Base-by-base conservation (phyloP, 2,113 vertebrate species). In the Leiothrix lutea region DNA sequence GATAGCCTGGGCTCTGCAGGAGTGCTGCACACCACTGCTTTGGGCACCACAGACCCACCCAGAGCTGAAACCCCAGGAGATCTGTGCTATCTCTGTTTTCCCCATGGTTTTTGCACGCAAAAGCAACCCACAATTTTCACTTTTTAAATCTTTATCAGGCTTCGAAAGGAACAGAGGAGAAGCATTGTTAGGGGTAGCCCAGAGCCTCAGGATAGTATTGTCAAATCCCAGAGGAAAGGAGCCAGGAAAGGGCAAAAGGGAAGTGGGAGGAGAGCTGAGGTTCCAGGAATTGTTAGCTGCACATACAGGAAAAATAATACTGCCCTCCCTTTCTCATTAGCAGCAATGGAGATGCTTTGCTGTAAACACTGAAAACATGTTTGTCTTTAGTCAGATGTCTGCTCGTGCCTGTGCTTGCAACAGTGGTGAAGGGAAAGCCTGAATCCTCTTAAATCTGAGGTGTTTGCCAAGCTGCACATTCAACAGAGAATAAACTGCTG, bases 211-310 rank as follows among this genome's bases (percentile, higher is more conserved):
- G 20, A 5, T 56, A 25, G 8, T 66, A 31, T 5, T 77, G 19
- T 83, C n/a, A 80, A 88, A 90, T 62, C 71, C 64, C 75, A 83
- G 33, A 86, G 86, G 85, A 94, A 74, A 88, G 42, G 56, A 96
- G 65, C 22, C 92, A 92, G 95, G 90, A 96, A 95, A 88, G 57
- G n/a, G n/a, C 35, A 70, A 92, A 92, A 36, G 69, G 95, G 92
- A 96, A 95, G 77, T 72, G 82, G 92, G 95, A 92, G 95, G 90
- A 64, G 88, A 84, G 13, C 31, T 64, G 24, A 18, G 12, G 57
- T 95, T 97, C 93, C 96, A 90, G 88, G 93, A 90, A 96, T 96
- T 96, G 95, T 97, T 93, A 74, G 50, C 40, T 66, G 24, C 17
- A 31, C 56, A 23, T n/a, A 88, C 69, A 95, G 94, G 95, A 96